Evolutionary conservation across 35 echinoderm and acorn worm genomes (phyloP), one percentile per base, ranked within the genome.

Genomic region (Amphiura filiformis): DNA sequence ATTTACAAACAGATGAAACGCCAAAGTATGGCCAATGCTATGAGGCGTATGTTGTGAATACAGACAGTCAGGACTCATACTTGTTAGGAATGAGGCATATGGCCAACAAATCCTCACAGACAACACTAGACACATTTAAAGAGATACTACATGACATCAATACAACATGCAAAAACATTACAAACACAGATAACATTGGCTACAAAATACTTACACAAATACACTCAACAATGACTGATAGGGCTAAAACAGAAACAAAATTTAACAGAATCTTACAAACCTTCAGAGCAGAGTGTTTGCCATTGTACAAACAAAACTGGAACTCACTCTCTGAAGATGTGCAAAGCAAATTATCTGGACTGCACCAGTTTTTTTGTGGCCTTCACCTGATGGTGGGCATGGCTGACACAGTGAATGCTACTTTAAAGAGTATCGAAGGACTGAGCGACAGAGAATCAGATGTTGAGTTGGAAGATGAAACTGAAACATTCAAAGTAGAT

Each of bases 1-100:
- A 4, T 23, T 30, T 86, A 13, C 84, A 86, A 86, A 86, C n/a
- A 14, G 84, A 86, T 86, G 84, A 86, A 76, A 86, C 84, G 20
- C 84, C 31, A 23, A 86, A 86, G 37, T 86, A 75, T 75, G 84
- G 56, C 0, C 12, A 86, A 38, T 70, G 84, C 20, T 86, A 86
- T 76, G 84, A 86, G 47, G 84, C 84, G 20, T 86, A 75, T 65
- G 56, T 86, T 13, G 84, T 36, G 2, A 41, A 84, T 84, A 34
- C 3, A 31, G 44, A 84, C 82, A 84, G 33, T 17, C 28, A 75
- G 33, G 37, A 86, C 56, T 86, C 84, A 57, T 86, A 70, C 84
- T 18, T 86, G 23, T 75, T 86, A 37, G 84, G 84, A 20, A 86
- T 86, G 84, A 9, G 84, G 12, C 84, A 86, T 56, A 86, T 86